These are phyloP conservation scores for Ameiurus melas DNA, from an alignment of 2,113 vertebrate species.

Conservation along the genomic window DNA sequence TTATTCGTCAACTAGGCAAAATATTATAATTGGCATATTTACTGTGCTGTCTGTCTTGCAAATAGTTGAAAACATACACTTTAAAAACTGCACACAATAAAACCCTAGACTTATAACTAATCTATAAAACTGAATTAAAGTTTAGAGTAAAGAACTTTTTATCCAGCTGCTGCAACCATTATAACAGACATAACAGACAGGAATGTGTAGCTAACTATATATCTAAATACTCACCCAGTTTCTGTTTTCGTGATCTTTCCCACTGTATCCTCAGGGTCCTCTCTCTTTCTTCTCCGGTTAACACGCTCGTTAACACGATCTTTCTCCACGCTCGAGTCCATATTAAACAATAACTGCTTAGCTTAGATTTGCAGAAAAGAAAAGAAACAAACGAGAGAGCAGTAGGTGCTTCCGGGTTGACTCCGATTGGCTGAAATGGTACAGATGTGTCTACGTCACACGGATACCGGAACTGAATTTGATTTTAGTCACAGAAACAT, in stretches of 20 bases:
- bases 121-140: background rate
- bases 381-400: background rate
- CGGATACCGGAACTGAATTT: background rate
- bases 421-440: conserved; percentile 13
- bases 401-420: background rate
- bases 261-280: background rate
- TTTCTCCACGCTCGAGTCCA: background rate
- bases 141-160: background rate
- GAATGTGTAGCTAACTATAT: background rate
- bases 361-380: background rate
- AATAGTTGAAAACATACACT: background rate
- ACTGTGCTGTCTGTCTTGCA: background rate
- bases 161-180: background rate
- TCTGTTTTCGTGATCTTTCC: conserved; percentile 34
- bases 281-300: conserved; percentile 31
- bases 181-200: too few species aligned
- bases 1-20: background rate
- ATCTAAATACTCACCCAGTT: background rate
- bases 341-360: background rate
- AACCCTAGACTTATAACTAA: background rate
- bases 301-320: background rate
- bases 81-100: background rate
- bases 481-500: background rate
- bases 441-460: background rate
- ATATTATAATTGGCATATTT: background rate